phyloP scores from a whole-genome alignment of 2,888 invertebrate species.

The Melinopterus prodromus region DNA sequence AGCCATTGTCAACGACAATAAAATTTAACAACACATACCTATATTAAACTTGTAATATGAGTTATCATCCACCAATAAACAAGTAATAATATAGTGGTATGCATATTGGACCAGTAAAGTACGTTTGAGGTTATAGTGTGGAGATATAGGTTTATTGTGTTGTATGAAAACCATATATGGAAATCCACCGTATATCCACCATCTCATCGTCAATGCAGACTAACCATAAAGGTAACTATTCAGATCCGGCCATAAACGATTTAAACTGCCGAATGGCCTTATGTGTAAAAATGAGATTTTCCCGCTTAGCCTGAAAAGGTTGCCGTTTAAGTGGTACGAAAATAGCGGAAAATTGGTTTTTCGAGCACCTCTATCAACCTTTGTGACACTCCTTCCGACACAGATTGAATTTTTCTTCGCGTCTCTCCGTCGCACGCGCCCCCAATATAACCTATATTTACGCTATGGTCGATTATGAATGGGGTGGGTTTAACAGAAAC shows the following conservation, averaged over 20 bases:
- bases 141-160: too few species aligned
- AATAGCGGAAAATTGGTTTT: slow-evolving; percentile 4
- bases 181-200: too few species aligned
- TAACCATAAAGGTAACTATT: neutral
- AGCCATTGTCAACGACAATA: too few species aligned
- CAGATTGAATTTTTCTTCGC: neutral
- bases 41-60: too few species aligned
- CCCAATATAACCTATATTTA: neutral
- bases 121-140: too few species aligned
- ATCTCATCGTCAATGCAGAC: too few species aligned
- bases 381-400: neutral
- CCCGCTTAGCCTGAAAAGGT: neutral
- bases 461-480: neutral
- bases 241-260: neutral
- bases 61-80: too few species aligned
- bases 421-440: neutral
- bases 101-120: too few species aligned
- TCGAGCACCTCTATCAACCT: neutral
- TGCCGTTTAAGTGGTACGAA: neutral
- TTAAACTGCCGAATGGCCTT: neutral
- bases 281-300: neutral
- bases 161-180: too few species aligned
- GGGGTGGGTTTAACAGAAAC: neutral
- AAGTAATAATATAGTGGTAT: too few species aligned
- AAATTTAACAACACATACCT: too few species aligned